Conservation (phyloP, 2,797 vertebrate species). For the Diplodus sargus region DNA sequence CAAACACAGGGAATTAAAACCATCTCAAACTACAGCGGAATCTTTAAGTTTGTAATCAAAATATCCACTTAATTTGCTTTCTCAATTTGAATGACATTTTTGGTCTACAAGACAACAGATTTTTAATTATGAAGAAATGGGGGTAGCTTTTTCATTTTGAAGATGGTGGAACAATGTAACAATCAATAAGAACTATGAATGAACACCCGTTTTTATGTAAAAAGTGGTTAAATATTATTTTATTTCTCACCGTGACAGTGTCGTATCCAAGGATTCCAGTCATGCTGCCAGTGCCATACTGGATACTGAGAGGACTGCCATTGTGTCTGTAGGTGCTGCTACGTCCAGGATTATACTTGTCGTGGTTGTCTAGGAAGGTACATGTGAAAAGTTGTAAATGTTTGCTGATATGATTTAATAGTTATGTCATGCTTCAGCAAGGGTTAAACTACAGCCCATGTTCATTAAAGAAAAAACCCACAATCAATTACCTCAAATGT, state of each 20-base stretch:
- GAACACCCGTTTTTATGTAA: neutral
- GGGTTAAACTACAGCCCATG: neutral
- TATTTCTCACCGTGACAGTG: slow-evolving; percentile 78
- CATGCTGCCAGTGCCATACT: slow-evolving; percentile 82
- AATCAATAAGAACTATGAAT: neutral
- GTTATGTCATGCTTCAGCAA: neutral
- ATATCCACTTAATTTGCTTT: neutral
- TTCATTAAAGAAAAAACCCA: too few relatives aligned
- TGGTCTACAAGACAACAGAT: neutral
- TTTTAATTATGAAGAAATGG: neutral
- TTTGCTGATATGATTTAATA: neutral
- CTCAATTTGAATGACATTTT: neutral
- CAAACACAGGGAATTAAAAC: neutral
- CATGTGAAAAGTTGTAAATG: neutral
- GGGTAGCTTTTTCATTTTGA: neutral
- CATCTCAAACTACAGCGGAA: neutral
- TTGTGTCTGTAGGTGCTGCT: slow-evolving; percentile 76
- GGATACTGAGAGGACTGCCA: slow-evolving; percentile 54
- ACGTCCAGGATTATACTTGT: slow-evolving; percentile 66
- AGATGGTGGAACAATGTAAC: neutral
- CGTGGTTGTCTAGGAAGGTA: slow-evolving; percentile 76
- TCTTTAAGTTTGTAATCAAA: neutral
- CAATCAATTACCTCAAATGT: too few relatives aligned
- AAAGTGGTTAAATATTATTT: neutral
- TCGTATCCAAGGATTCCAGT: slow-evolving; percentile 79